Conservation (phyloP, 2,113 vertebrate genomes). For the Trematomus loennbergii region DNA sequence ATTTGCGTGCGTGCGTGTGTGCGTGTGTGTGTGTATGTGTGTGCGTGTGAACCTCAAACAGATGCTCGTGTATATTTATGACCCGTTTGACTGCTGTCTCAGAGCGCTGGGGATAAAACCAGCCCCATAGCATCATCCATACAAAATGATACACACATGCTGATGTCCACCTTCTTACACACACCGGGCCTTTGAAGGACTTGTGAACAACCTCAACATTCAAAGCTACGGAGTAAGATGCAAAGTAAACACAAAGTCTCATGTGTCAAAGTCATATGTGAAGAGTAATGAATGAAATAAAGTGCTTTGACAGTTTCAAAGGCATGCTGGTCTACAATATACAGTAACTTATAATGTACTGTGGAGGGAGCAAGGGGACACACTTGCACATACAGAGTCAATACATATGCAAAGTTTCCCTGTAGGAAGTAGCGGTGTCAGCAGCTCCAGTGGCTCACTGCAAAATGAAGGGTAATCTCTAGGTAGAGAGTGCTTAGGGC, state of each 20-base stretch:
- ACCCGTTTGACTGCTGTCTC: slow-evolving; percentile 73
- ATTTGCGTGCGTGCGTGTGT: slow-evolving; percentile 5
- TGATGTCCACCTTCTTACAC: neutral
- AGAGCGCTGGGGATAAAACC: slow-evolving; percentile 63
- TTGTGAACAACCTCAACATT: slow-evolving; percentile 53
- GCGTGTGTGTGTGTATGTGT: neutral
- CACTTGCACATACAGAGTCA: slow-evolving; percentile 49
- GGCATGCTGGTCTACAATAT: slow-evolving; percentile 30
- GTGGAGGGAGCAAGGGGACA: slow-evolving; percentile 15
- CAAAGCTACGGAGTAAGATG: slow-evolving; percentile 31
- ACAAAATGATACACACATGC: slow-evolving; percentile 27
- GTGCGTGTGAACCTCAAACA: slow-evolving; percentile 67
- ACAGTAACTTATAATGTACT: slow-evolving; percentile 10
- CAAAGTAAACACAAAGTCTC: slow-evolving; percentile 31
- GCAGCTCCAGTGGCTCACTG: slow-evolving; percentile 70
- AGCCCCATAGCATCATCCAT: slow-evolving; percentile 37
- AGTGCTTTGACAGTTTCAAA: slow-evolving; percentile 49
- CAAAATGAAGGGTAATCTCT: slow-evolving; percentile 79
- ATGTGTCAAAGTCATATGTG: neutral
- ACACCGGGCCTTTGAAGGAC: slow-evolving; percentile 42
- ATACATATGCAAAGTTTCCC: slow-evolving; percentile 76
- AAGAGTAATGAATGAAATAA: slow-evolving; percentile 45
- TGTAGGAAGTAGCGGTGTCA: slow-evolving; percentile 73
- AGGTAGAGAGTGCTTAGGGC: slow-evolving; percentile 67
- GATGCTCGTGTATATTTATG: slow-evolving; percentile 87